phyloP scores from a whole-genome alignment of 2,888 invertebrate species.

The Luperina nickerlii region DNA sequence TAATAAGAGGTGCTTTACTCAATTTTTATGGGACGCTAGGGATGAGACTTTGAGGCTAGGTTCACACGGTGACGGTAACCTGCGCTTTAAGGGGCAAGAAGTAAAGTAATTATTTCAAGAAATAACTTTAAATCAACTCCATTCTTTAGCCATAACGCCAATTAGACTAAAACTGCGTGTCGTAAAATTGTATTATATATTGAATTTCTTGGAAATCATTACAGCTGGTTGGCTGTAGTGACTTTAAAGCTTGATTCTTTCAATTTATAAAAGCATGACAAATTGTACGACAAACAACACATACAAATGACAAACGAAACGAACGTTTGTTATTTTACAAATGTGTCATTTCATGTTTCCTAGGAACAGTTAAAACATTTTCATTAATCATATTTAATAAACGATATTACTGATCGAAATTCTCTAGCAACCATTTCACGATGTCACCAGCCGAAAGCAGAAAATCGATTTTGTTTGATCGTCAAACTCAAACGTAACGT shows the following conservation, averaged over 20 bases:
- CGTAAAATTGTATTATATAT: neutral
- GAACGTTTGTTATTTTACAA: neutral
- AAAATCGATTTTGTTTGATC: conserved; percentile 27
- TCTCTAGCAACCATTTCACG: neutral
- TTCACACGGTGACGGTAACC: neutral
- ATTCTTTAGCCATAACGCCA: neutral
- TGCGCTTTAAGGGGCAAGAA: neutral
- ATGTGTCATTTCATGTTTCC: too few relatives aligned
- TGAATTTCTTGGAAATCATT: neutral
- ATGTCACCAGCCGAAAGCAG: conserved; percentile 15
- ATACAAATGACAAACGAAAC: neutral
- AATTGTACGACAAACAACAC: too few relatives aligned
- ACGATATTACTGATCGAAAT: neutral
- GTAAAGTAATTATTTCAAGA: neutral
- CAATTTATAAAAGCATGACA: neutral
- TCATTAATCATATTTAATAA: conserved; percentile 12
- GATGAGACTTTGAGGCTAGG: conserved; percentile 8
- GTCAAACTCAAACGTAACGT: conserved; percentile 20
- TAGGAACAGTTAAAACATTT: conserved; percentile 1
- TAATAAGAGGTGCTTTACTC: conserved; percentile 31
- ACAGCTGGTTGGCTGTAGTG: too few relatives aligned
- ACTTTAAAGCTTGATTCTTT: neutral
- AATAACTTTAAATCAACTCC: neutral
- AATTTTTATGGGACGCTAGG: conserved; percentile 40
- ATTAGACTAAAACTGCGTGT: too few relatives aligned